Conservation (phyloP, 2,888 invertebrate species). For the Clostera curtula region DNA sequence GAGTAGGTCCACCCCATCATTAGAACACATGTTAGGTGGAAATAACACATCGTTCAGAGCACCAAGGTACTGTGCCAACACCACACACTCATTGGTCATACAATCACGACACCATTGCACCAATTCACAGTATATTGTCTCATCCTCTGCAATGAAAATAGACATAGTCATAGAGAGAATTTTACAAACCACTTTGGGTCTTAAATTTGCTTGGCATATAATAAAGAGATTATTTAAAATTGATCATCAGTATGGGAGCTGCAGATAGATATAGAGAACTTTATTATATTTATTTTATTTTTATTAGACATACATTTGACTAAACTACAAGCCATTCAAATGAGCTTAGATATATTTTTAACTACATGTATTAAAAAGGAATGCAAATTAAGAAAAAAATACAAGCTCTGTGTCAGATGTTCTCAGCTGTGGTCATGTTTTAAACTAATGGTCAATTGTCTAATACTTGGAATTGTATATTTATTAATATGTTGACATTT, state of each 20-base stretch:
- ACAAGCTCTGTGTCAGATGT: neutral
- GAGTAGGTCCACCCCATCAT: constrained; percentile 78
- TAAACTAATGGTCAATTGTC: no score
- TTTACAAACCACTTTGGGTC: constrained; percentile 1
- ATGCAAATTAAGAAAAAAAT: neutral
- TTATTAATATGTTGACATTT: no score
- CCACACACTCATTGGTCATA: constrained; percentile 44
- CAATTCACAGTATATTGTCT: constrained; percentile 77
- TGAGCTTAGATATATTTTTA: neutral
- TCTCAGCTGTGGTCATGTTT: neutral
- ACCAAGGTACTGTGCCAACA: constrained; percentile 78
- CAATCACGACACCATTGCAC: constrained; percentile 76
- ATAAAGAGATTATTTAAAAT: no score
- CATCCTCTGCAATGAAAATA: constrained; percentile 55
- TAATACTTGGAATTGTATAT: no score
- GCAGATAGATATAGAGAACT: no score
- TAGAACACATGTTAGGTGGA: constrained; percentile 73
- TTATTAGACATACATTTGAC: no score
- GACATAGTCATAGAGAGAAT: neutral
- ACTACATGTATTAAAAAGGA: neutral
- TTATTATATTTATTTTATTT: no score
- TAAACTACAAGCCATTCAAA: no score
- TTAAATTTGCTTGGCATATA: no score
- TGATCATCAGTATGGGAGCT: no score
- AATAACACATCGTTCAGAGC: constrained; percentile 78